Evolutionary conservation across 2,888 invertebrate species (phyloP), one percentile per base, ranked within the genome.

Genomic region (Netelia inedita): DNA sequence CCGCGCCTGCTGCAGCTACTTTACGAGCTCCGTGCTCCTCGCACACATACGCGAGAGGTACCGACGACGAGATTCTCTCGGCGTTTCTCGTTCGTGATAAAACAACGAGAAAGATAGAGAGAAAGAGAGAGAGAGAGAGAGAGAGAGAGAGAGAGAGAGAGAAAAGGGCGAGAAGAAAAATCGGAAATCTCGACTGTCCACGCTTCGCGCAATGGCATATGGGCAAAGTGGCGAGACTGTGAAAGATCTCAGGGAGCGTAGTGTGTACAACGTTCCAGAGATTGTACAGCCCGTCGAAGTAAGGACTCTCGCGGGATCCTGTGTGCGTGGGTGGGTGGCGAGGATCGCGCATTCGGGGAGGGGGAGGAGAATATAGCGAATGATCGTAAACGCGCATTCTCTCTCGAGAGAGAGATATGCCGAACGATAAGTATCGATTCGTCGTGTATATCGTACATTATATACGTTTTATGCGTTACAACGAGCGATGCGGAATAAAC

Each of bases 331-430:
- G 88, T 90, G 88, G 88, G 69, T 79, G 61, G 79, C 43, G 23
- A 53, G 43, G 43, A 50, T 63, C 41, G 19, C 46, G 50, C 71
- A 68, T 46, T 72, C 59, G 79, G 75, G 79, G 55, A 89, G 28
- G 28, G 28, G 28, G 35, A 35, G 35, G 35, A 35, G 35, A 35
- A 35, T 35, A 90, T 89, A 89, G 89, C 89, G 90, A 91, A 91
- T 91, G 89, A 90, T 91, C 90, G 88, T 88, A 88, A 88, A 89
- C 85, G 85, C 71, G 79, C 85, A 75, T 81, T 78, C 69, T 21
- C 61, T 28, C 59, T 3, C 11, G 23, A 11, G 23, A 59, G 46
- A 63, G 65, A 71, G 76, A 85, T 73, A 85, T 69, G 73, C 69
- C 71, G 79, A 65, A 76, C 86, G 86, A 87, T 87, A 85, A 85